Percentiles rank a stretch among this genome's conserved stretches.
Conservation (phyloP, 2,113 vertebrate genomes). For the Hyperopisus bebe region DNA sequence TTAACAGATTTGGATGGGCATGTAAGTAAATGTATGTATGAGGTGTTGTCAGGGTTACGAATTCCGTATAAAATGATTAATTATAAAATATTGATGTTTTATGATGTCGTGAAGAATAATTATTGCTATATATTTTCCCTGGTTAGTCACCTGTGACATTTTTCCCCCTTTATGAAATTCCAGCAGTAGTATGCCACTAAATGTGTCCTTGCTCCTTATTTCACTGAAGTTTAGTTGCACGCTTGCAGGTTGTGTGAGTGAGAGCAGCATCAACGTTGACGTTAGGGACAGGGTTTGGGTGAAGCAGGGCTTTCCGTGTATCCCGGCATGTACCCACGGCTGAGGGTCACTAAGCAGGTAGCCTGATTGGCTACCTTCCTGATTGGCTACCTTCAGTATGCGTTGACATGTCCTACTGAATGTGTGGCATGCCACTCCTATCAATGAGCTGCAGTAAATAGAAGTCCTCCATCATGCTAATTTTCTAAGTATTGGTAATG, state of each 20-base stretch:
- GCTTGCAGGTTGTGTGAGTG: not conserved
- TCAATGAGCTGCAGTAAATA: not conserved
- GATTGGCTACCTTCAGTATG: not conserved
- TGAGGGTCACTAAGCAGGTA: not conserved
- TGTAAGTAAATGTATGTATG: constrained; percentile 22
- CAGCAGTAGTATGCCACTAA: not conserved
- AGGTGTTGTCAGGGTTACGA: constrained; percentile 32
- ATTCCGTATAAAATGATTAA: constrained; percentile 11
- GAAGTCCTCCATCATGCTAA: not conserved
- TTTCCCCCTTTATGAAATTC: not conserved
- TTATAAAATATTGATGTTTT: constrained; percentile 15
- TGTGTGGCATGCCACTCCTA: not conserved
- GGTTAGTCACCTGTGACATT: not conserved
- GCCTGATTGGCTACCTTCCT: not conserved
- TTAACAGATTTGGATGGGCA: constrained; percentile 22
- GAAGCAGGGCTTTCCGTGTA: not conserved
- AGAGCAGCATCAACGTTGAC: not conserved
- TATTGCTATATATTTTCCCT: not conserved
- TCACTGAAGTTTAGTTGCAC: not conserved
- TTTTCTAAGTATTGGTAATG: not conserved
- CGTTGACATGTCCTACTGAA: not conserved
- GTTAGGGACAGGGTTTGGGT: not conserved
- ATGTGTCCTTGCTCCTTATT: not conserved
- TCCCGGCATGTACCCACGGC: not conserved
- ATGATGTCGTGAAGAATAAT: constrained; percentile 9